Evolutionary conservation across 2,113 vertebrate genomes (phyloP).

Genomic region (Menidia beryllina): DNA sequence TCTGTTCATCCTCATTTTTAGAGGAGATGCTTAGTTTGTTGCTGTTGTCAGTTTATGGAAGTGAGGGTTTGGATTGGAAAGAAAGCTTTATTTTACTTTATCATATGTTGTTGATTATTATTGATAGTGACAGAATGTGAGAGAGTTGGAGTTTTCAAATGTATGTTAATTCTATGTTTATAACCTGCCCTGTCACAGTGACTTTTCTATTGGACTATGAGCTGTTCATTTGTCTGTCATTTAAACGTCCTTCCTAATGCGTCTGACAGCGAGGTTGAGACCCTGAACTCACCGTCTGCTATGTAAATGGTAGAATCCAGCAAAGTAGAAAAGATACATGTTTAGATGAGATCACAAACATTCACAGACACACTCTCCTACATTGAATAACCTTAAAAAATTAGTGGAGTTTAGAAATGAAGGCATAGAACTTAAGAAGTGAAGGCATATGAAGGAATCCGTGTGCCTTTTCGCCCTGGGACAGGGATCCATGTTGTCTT

Average conservation of each 20-base stretch:
- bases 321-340: neutral
- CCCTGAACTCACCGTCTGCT: slow-evolving; percentile 34
- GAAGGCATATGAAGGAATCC: neutral
- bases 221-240: neutral
- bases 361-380: too few species aligned
- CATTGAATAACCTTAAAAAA: too few species aligned
- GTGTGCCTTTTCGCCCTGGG: neutral
- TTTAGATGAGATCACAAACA: too few species aligned
- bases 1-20: too few species aligned
- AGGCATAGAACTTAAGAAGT: neutral
- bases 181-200: neutral
- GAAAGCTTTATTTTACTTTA: too few species aligned
- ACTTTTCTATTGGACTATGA: neutral
- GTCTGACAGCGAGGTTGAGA: neutral
- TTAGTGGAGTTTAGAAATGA: neutral
- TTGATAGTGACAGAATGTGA: too few species aligned
- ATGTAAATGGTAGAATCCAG: slow-evolving; percentile 19
- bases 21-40: too few species aligned
- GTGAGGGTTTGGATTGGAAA: too few species aligned
- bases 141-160: too few species aligned
- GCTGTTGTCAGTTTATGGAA: too few species aligned
- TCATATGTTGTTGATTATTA: too few species aligned
- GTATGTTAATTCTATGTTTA: too few species aligned
- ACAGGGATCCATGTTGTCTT: slow-evolving; percentile 20
- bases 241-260: neutral